Base-by-base conservation (phyloP, 2,797 vertebrate species). In the Enteromius unitaeniatus region DNA sequence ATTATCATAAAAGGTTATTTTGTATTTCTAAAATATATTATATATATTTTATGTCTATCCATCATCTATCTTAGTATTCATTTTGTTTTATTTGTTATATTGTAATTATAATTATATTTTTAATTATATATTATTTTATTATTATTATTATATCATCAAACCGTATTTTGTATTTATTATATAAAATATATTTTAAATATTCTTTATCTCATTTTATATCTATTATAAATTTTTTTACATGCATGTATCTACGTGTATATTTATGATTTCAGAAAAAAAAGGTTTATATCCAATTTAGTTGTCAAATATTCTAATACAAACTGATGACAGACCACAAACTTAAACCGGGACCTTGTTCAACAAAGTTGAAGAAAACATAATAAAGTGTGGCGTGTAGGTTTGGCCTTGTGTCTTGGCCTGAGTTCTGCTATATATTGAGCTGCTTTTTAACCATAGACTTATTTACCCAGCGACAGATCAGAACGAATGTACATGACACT, bases 341-440 rank as follows among this genome's bases (percentile, higher is more conserved):
- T 28, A 31, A 31, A 72, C 34, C 11, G 1, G 67, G 17, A 78
- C 37, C n/a, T 62, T 78, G 75, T 45, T 62, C 15, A 28, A 21
- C 23, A 21, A 58, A 72, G 53, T 81, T 53, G 53, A 79, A 13
- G 51, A 60, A 40, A 60, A 42, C 31, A 26, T 51, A 28, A 47
- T 78, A 75, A 82, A 85, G 17, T 47, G 49, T 11, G n/a, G 45
- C 3, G 53, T 81, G 77, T 49, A 67, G 58, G 67, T 69, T 79
- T 73, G 31, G 51, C 23, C 49, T 72, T 11, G 6, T 34, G 42
- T 62, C 3, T 26, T 28, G 31, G 23, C 58, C 23, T 6, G 14
- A 64, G 51, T 79, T 75, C 34, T n/a, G 7, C n/a, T 4, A 15
- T 28, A 65, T 40, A 15, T 84, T 76, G n/a, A 69, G 31, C 34